These are phyloP conservation scores for Hylaeus anthracinus DNA, from an alignment of 1,140 invertebrate species.

Conservation along the genomic window DNA sequence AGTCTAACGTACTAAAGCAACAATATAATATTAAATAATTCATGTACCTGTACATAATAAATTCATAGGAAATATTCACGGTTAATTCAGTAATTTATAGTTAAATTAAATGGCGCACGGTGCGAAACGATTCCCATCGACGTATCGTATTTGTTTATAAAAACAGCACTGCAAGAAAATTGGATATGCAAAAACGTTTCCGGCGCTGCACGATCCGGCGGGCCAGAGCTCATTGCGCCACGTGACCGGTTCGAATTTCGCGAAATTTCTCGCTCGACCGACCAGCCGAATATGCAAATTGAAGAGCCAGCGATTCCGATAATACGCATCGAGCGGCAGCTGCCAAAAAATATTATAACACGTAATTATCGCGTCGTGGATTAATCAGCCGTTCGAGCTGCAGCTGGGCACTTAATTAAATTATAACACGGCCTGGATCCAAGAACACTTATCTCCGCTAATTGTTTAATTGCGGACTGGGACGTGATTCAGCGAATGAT, in stretches of 20 bases:
- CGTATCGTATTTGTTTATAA: no score
- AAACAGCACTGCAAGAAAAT: no score
- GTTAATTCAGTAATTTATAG: no score
- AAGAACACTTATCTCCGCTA: background rate
- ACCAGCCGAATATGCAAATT: background rate
- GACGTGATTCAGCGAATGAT: background rate
- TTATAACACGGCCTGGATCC: conserved; percentile 7
- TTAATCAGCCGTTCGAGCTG: conserved; percentile 23
- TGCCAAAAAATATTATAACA: conserved; percentile 23
- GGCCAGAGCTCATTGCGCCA: background rate
- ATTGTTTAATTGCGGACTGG: conserved; percentile 15
- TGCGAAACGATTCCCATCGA: no score
- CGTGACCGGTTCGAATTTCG: background rate
- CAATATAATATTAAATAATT: no score
- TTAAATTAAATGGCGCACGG: no score
- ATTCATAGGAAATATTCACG: no score
- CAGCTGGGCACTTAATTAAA: conserved; percentile 10
- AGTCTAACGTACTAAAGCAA: no score
- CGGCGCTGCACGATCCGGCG: background rate
- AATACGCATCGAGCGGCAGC: background rate
- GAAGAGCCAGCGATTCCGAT: background rate
- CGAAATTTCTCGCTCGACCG: background rate
- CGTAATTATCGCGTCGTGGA: conserved; percentile 11
- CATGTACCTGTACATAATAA: no score
- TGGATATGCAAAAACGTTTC: no score